Evolutionary conservation across 2,888 invertebrate species (phyloP).

Genomic region (Azorinus chamasolen): DNA sequence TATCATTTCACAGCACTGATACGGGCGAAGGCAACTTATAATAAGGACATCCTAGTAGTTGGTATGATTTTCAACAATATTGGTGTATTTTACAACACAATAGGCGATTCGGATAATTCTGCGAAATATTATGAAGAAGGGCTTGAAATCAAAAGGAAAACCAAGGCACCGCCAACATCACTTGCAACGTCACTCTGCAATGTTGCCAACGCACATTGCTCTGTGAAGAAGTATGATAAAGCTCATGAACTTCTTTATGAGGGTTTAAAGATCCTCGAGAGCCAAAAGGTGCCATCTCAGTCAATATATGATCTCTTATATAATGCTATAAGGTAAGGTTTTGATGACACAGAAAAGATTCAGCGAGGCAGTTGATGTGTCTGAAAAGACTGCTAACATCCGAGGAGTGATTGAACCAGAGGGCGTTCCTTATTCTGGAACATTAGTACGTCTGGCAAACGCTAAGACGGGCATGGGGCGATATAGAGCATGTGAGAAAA

Average conservation of each 20-base stretch:
- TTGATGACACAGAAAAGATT: constrained; percentile 26
- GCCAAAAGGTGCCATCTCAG: constrained; percentile 19
- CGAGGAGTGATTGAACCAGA: constrained; percentile 19
- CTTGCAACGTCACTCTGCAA: constrained; percentile 60
- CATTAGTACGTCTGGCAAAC: constrained; percentile 41
- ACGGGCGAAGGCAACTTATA: constrained; percentile 32
- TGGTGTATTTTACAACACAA: constrained; percentile 68
- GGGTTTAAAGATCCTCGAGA: constrained; percentile 30
- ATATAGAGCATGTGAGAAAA: constrained; percentile 21
- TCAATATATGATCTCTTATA: constrained; percentile 29
- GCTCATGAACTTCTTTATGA: constrained; percentile 54
- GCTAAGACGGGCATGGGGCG: constrained; percentile 21
- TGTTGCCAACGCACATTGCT: constrained; percentile 48
- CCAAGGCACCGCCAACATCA: constrained; percentile 45
- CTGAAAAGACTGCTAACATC: constrained; percentile 36
- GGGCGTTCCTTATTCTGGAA: constrained; percentile 34
- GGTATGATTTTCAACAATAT: constrained; percentile 70
- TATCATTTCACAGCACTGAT: constrained; percentile 58
- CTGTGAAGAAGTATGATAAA: constrained; percentile 32
- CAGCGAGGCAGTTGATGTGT: constrained; percentile 31
- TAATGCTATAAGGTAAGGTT: constrained; percentile 51
- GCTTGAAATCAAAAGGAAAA: constrained; percentile 59
- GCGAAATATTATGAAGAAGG: constrained; percentile 62
- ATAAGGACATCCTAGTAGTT: constrained; percentile 52
- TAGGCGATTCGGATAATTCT: constrained; percentile 63